A percentile compares a stretch with the other conserved stretches of the same genome.
Conservation (phyloP, 1,140 invertebrate species). For the Phortica variegata region DNA sequence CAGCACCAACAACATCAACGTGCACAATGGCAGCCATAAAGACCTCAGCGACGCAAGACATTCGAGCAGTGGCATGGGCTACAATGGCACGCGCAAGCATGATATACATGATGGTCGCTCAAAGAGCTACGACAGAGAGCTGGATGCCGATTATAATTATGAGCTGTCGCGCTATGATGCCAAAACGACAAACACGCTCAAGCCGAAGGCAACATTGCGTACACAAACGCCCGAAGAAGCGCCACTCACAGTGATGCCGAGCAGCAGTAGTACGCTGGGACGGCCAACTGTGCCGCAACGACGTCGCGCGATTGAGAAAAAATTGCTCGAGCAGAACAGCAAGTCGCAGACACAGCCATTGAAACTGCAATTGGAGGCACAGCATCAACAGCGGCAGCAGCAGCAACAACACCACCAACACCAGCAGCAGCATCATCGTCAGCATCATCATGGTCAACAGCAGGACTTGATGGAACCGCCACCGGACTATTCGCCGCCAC, state of each 20-base stretch:
- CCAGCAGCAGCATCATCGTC: constrained; percentile 1
- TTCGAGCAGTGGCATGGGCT: no score
- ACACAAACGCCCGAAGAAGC: not conserved
- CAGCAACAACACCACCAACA: constrained; percentile 5
- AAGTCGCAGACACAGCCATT: not conserved
- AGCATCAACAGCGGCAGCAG: constrained; percentile 1
- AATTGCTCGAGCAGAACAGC: constrained; percentile 36
- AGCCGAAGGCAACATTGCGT: no score
- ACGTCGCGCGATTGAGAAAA: constrained; percentile 59
- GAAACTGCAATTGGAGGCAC: not conserved
- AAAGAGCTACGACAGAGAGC: constrained; percentile 11
- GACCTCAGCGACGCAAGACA: no score
- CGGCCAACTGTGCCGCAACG: constrained; percentile 64
- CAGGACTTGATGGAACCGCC: constrained; percentile 60
- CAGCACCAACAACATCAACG: no score
- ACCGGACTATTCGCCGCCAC: constrained; percentile 70
- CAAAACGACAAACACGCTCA: not conserved
- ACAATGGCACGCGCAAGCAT: not conserved
- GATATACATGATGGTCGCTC: constrained; percentile 1
- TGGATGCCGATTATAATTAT: no score
- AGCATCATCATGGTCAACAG: not conserved
- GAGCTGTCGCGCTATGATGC: no score
- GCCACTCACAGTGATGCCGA: not conserved
- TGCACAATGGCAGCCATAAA: no score
- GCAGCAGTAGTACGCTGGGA: constrained; percentile 19